Percentiles rank a stretch among this genome's conserved stretches.
phyloP scores from a whole-genome alignment of 2,797 vertebrate species.

The Leucoraja ocellata region DNA sequence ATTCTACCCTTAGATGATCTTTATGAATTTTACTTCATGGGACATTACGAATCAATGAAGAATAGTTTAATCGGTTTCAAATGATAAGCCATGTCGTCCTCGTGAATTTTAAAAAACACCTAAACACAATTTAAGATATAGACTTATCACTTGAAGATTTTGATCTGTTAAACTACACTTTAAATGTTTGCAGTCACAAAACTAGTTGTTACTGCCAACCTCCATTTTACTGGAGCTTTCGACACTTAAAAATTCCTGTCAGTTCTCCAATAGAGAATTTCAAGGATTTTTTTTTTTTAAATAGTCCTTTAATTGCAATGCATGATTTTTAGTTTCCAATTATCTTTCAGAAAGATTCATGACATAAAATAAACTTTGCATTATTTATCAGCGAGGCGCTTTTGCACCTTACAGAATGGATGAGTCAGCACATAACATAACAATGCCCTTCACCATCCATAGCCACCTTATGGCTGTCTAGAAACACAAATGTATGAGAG shows the following conservation, averaged over 20 bases:
- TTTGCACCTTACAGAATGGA: not conserved
- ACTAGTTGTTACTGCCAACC: conserved; percentile 26
- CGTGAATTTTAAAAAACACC: not conserved
- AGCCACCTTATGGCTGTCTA: not conserved
- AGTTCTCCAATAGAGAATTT: not conserved
- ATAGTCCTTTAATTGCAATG: not conserved
- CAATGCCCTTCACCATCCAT: not conserved
- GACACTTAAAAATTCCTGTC: not conserved
- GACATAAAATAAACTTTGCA: not conserved
- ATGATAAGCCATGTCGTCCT: not conserved
- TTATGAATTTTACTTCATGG: not conserved
- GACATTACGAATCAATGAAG: not conserved
- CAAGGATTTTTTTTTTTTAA: not conserved
- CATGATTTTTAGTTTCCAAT: conserved; percentile 8
- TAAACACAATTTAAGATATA: not conserved
- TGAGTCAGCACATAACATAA: not conserved
- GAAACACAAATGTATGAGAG: not conserved
- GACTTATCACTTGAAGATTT: not conserved
- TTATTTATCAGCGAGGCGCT: conserved; percentile 16
- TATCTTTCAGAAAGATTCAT: not conserved
- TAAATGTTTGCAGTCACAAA: conserved; percentile 22
- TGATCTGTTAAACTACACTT: not conserved
- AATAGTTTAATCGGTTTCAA: not conserved
- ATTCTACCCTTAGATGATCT: not conserved
- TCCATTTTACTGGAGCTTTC: not conserved